Base-by-base conservation (phyloP, 64 coral and sea anemone species). In the Montipora sp. region DNA sequence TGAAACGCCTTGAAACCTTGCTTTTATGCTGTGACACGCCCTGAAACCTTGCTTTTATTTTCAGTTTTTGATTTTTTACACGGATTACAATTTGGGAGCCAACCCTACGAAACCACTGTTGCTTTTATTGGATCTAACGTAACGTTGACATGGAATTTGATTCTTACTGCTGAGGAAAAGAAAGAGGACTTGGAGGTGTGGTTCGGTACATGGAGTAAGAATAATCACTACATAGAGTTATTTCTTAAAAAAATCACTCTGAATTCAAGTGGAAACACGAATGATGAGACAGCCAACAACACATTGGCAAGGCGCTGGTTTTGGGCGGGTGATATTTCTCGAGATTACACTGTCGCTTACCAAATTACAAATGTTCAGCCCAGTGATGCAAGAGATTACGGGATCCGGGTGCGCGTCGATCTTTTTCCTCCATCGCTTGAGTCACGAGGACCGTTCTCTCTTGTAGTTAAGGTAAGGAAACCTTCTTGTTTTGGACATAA, bases 81-180 rank as follows among this genome's bases (percentile, higher is more conserved):
- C 48, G 82, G 61, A 15, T 50, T 72, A 4, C 3, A 1, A 18
- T 6, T 85, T 20, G 5, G 66, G 13, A 20, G 61, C 22, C 18
- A 49, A 19, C 82, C 63, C 16, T 51, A 85, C 65, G 12, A 85
- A 70, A 85, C 65, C n/a, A 71, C 19, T 16, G 3, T 71, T 0
- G 61, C 46, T 3, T 71, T 47, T 11, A 12, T 19, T n/a, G 82
- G 82, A 48, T 85, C 43, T 6, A 71, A 85, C n/a, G 45, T 70
- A 71, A 85, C 47, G 15, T 71, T 85, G 9, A 51, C 44, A 5
- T 85, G 82, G 82, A 21, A 70, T 16, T 85, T 85, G 18, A 21
- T 19, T 46, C 43, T 71, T 65, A 85, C 63, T 51, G 44, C 46
- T 8, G 43, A 85, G 46, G 63, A 85, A 4, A 85, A 85, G 65